Percentiles rank a stretch among this genome's conserved stretches.
These are phyloP conservation scores for Lacanobia wlatinum DNA, from an alignment of 2,888 invertebrate species.

Conservation along the genomic window DNA sequence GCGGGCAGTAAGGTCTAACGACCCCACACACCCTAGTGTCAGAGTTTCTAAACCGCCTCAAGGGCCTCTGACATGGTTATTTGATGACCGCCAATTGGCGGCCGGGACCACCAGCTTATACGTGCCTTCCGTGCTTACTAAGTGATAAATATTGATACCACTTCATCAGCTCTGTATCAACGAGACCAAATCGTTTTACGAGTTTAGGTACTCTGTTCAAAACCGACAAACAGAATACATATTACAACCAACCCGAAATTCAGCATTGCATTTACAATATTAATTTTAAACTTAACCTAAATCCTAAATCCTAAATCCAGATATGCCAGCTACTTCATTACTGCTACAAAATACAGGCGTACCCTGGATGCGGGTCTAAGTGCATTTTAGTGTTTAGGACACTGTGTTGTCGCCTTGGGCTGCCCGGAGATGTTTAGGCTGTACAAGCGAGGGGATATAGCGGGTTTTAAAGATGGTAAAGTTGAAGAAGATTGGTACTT, in stretches of 20 bases:
- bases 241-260: slow-evolving; percentile 16
- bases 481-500: too few relatives aligned
- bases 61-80: too few relatives aligned
- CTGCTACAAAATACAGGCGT: slow-evolving; percentile 47
- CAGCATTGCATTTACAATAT: slow-evolving; percentile 27
- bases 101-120: too few relatives aligned
- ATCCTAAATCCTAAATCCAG: slow-evolving; percentile 33
- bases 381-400: slow-evolving; percentile 71
- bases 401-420: slow-evolving; percentile 56
- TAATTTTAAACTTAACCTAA: slow-evolving; percentile 22
- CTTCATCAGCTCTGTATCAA: too few relatives aligned
- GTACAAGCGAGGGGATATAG: slow-evolving; percentile 20
- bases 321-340: slow-evolving; percentile 52
- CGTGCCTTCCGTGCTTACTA: too few relatives aligned
- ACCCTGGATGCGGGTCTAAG: slow-evolving; percentile 58
- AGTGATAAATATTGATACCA: too few relatives aligned
- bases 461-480: background rate
- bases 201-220: background rate
- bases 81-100: too few relatives aligned
- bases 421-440: slow-evolving; percentile 23
- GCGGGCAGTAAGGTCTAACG: too few relatives aligned
- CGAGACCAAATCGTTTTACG: background rate
- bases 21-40: too few relatives aligned
- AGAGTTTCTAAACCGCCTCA: too few relatives aligned
- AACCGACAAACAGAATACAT: background rate